Evolutionary conservation across 2,797 vertebrate species (phyloP).

Genomic region (Orestias chungarensis): DNA sequence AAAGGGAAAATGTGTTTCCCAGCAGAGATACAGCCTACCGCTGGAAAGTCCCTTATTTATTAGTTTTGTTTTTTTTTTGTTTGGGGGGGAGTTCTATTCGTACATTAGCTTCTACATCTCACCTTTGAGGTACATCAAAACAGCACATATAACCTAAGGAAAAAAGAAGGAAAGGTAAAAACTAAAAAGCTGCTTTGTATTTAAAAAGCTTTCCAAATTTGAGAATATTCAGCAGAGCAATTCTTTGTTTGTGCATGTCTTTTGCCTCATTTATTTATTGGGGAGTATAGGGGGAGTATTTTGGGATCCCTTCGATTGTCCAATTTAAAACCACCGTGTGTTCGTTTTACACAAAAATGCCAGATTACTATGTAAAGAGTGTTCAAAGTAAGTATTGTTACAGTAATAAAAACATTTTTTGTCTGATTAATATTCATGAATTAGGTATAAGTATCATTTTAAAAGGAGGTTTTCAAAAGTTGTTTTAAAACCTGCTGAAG

Average conservation of each 20-base stretch:
- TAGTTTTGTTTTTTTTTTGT: background rate
- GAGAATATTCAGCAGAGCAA: background rate
- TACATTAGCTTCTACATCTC: background rate
- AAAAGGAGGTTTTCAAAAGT: background rate
- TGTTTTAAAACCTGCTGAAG: background rate
- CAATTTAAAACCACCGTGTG: background rate
- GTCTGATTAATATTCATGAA: background rate
- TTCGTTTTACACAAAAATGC: background rate
- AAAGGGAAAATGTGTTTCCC: background rate
- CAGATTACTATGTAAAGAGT: too few relatives aligned
- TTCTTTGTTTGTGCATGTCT: background rate
- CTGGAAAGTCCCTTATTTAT: constrained; percentile 5
- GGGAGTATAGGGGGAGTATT: too few relatives aligned
- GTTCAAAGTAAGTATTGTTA: background rate
- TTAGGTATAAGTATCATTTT: background rate
- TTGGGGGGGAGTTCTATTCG: too few relatives aligned
- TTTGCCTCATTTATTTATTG: background rate
- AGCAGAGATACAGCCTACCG: background rate
- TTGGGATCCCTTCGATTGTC: background rate
- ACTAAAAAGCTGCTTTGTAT: background rate
- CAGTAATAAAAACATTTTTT: background rate
- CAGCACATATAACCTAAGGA: background rate
- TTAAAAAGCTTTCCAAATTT: background rate
- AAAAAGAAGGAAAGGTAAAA: background rate
- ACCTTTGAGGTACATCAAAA: background rate